Percentiles rank a stretch among this genome's conserved stretches.
phyloP scores from a whole-genome alignment of 2,888 invertebrate species.

The Nezara viridula region DNA sequence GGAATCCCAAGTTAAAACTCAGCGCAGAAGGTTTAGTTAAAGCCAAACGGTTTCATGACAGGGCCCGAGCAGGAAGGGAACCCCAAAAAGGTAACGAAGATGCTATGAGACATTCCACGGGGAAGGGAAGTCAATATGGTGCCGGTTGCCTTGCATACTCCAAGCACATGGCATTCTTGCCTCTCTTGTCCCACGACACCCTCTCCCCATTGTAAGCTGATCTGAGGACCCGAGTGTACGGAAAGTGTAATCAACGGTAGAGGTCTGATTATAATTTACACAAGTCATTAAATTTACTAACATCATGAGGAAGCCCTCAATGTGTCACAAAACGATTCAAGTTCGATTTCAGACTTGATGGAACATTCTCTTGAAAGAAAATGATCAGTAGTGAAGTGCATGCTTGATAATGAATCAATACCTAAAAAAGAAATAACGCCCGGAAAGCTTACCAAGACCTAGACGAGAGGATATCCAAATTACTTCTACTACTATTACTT shows the following conservation, averaged over 20 bases:
- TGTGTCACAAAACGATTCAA: no score
- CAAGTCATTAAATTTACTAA: not conserved
- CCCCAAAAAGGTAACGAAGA: conserved; percentile 29
- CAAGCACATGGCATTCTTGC: not conserved
- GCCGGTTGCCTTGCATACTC: not conserved
- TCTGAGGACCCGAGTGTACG: not conserved
- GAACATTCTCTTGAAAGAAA: no score
- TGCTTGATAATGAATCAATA: no score
- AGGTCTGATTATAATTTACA: not conserved
- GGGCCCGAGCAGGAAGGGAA: not conserved
- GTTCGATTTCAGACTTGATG: no score
- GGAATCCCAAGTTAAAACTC: not conserved
- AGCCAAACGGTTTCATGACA: conserved; percentile 1
- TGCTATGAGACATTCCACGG: conserved; percentile 28
- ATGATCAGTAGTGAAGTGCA: no score
- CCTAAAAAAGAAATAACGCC: no score
- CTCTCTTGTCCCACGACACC: conserved; percentile 6
- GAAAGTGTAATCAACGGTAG: not conserved
- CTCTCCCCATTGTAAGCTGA: not conserved
- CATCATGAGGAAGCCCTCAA: no score
- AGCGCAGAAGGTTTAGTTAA: not conserved
- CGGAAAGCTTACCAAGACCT: no score
- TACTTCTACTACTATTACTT: no score
- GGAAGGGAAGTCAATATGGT: conserved; percentile 33
- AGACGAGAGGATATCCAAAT: no score